phyloP scores from a whole-genome alignment of 2,797 vertebrate genomes.

The Sternotherus odoratus region DNA sequence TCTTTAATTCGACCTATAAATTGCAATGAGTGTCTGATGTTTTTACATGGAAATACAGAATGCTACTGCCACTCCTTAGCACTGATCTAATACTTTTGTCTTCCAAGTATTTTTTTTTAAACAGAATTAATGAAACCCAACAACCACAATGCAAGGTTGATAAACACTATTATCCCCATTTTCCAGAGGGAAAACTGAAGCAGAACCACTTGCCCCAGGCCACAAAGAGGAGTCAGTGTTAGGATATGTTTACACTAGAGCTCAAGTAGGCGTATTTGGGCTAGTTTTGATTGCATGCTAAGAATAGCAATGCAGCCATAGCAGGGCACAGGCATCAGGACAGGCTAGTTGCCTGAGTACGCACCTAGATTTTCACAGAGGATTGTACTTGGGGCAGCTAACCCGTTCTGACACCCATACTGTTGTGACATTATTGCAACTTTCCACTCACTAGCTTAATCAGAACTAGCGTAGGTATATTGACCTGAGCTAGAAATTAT shows the following conservation, averaged over 20 bases:
- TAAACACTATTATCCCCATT: rapidly evolving
- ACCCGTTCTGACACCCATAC: not conserved
- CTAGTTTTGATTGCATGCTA: not conserved
- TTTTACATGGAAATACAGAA: not conserved
- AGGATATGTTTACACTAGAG: not conserved
- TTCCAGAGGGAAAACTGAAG: not conserved
- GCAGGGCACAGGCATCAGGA: not conserved
- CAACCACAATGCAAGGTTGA: not conserved
- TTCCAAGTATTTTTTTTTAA: not conserved
- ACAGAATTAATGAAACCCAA: not conserved
- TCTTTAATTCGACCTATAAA: not conserved
- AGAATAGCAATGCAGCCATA: not conserved
- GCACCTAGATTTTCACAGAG: not conserved
- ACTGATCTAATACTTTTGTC: not conserved
- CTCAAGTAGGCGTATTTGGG: not conserved
- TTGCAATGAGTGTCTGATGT: not conserved
- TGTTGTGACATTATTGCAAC: not conserved
- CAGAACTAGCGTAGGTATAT: not conserved
- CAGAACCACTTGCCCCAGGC: not conserved
- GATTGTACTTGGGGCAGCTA: not conserved
- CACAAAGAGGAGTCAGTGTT: not conserved
- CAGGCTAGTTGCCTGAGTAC: not conserved
- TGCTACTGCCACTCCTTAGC: not conserved
- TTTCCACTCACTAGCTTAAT: not conserved
- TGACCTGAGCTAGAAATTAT: not conserved